Evolutionary conservation across 2,888 invertebrate genomes (phyloP).

Genomic region (Apodemia mormo): DNA sequence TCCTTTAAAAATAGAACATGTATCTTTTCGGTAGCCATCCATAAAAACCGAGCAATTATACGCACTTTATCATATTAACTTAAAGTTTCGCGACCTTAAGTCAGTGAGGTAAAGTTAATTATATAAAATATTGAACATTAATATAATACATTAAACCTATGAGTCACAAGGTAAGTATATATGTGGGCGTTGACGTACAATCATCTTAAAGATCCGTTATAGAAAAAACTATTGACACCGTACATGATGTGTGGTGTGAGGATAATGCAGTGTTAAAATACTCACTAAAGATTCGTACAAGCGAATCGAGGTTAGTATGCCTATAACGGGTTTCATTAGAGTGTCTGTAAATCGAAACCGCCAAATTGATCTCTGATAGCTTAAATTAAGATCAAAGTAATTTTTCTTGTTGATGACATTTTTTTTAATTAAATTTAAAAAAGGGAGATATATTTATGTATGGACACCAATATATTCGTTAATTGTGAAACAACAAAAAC

Average conservation of each 20-base stretch:
- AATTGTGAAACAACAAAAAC: too few species aligned
- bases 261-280: slow-evolving; percentile 35
- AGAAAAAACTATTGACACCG: slow-evolving; percentile 35
- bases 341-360: slow-evolving; percentile 49
- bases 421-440: not conserved
- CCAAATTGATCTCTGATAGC: slow-evolving; percentile 27
- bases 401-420: not conserved
- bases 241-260: slow-evolving; percentile 24
- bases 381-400: not conserved
- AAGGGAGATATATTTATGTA: not conserved
- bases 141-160: slow-evolving; percentile 12
- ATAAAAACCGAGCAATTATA: too few species aligned
- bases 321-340: slow-evolving; percentile 57
- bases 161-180: slow-evolving; percentile 20
- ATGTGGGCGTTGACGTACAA: slow-evolving; percentile 18
- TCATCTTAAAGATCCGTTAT: slow-evolving; percentile 31
- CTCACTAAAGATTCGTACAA: slow-evolving; percentile 44
- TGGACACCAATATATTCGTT: too few species aligned
- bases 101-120: too few species aligned
- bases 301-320: slow-evolving; percentile 71
- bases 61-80: not conserved
- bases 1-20: too few species aligned
- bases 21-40: too few species aligned
- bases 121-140: not conserved
- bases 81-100: not conserved